phyloP scores from a whole-genome alignment of 2,113 vertebrate species.

The Telmatochromis sp. region DNA sequence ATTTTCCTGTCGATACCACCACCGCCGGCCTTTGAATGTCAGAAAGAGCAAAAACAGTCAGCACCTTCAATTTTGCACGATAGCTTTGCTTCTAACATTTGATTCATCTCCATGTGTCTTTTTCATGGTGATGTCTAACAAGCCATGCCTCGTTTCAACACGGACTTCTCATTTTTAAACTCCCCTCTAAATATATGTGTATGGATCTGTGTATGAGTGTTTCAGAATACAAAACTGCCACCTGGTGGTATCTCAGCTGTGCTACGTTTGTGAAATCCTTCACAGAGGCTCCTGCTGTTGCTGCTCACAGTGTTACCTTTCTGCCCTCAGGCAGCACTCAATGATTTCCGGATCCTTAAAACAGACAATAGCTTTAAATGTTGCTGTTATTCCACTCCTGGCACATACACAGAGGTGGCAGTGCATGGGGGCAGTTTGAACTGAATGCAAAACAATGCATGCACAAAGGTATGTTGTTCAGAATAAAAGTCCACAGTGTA shows the following conservation, averaged over 20 bases:
- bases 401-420: neutral
- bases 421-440: neutral
- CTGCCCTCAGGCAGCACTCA: neutral
- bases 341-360: neutral
- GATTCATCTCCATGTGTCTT: neutral
- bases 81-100: neutral
- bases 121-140: neutral
- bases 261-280: neutral
- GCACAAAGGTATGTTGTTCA: neutral
- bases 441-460: neutral
- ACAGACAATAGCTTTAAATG: neutral
- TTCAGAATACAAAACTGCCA: constrained; percentile 53
- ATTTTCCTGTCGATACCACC: neutral
- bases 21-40: neutral
- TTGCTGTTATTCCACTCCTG: neutral
- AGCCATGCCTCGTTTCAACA: neutral
- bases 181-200: neutral
- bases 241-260: constrained; percentile 47
- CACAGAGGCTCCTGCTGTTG: neutral
- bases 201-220: neutral
- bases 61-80: neutral
- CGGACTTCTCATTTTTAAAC: neutral
- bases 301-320: neutral
- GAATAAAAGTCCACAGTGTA: neutral
- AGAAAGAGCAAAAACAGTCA: neutral